Evolutionary conservation across 2,797 vertebrate species (phyloP), one percentile per base, ranked within the genome.

Genomic region (Lycodopsis pacificus): DNA sequence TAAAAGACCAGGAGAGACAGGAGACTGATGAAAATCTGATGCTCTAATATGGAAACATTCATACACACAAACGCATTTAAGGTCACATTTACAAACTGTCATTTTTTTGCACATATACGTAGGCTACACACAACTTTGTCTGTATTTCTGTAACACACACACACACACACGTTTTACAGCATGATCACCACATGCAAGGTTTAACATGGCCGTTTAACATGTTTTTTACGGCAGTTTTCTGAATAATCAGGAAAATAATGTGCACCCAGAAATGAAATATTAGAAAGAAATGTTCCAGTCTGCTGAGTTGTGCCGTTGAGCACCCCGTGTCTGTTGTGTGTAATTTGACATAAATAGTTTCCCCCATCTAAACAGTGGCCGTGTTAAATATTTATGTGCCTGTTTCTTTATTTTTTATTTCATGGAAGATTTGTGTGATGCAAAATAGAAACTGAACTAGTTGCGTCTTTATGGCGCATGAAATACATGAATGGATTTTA

Each of bases 301-400:
- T 65, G 70, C 49, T n/a, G 79, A 70, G 54, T 36, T 57, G 27
- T 8, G 32, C 27, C 40, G 20, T 71, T 14, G 19, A 61, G 77
- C 73, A 48, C 36, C 48, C 54, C 67, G 53, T 20, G 20, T 72
- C 79, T 86, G 75, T 89, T 86, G 77, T 93, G 76, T 93, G 89
- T 91, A 88, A 91, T 92, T 86, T 88, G 82, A 84, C 88, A 88
- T 56, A 83, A 87, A 86, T 81, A 78, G 73, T 79, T 80, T 65
- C 3, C 72, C 78, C 64, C 84, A 61, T 88, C 84, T 69, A 91
- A 92, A 91, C 91, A 89, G 71, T 86, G 77, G 59, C 53, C 17
- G 34, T 71, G 86, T 89, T 89, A 93, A 92, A 92, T 93, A 92
- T 93, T 94, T 92, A 92, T 90, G 77, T 83, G 83, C 77, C 88